phyloP scores from a whole-genome alignment of 2,888 invertebrate genomes.

The Bembecia ichneumoniformis region DNA sequence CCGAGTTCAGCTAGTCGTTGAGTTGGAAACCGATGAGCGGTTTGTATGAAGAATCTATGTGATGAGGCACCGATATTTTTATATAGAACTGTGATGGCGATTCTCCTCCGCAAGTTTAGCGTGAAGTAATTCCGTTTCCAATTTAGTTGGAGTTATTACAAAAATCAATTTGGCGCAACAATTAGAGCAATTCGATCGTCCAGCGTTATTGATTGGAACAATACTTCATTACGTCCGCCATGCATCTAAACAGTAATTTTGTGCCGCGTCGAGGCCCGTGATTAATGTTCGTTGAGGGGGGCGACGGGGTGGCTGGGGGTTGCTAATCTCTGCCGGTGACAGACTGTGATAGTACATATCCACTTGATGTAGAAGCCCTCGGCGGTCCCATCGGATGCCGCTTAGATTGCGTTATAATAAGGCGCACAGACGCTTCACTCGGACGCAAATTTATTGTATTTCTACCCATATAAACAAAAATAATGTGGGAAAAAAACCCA shows the following conservation, averaged over 20 bases:
- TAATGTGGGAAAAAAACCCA: no score
- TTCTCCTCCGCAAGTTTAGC: no score
- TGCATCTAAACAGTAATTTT: constrained; percentile 33
- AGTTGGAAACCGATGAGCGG: no score
- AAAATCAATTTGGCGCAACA: neutral
- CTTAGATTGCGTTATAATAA: neutral
- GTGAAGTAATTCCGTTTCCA: neutral
- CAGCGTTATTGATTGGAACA: constrained; percentile 25
- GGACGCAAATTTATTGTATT: no score
- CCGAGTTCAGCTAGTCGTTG: no score
- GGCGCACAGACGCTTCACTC: neutral
- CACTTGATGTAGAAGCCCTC: constrained; percentile 4
- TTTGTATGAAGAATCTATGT: no score
- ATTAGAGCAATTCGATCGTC: neutral
- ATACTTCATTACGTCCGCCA: constrained; percentile 31
- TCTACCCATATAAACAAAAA: no score
- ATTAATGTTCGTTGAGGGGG: constrained; percentile 24
- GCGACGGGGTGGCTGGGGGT: constrained; percentile 3
- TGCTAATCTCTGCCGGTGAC: constrained; percentile 27
- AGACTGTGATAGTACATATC: constrained; percentile 12
- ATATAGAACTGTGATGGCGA: no score
- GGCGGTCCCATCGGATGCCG: neutral
- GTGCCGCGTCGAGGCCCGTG: constrained; percentile 20
- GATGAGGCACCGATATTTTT: no score
- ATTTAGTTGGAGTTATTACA: neutral